These are phyloP conservation scores for Rutilus rutilus DNA, from an alignment of 2,113 vertebrate genomes.

Conservation along the genomic window DNA sequence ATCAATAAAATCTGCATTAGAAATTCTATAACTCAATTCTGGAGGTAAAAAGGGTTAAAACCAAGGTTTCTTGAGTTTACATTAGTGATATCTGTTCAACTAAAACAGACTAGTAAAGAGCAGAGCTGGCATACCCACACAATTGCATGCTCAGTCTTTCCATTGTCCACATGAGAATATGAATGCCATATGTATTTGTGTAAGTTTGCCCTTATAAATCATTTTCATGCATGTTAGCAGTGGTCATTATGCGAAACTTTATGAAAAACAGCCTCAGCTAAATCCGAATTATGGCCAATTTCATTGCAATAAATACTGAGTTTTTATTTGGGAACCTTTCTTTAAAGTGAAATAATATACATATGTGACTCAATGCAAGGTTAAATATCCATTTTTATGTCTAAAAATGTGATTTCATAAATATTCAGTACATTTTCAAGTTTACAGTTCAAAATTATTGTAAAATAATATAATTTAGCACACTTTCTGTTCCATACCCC, in stretches of 20 bases:
- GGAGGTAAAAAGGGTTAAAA: background rate
- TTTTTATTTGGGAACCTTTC: background rate
- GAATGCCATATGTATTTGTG: background rate
- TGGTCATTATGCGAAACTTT: background rate
- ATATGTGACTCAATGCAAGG: background rate
- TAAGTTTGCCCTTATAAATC: background rate
- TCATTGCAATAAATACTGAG: background rate
- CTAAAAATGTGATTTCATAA: too few relatives aligned
- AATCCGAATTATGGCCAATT: background rate
- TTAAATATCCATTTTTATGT: background rate
- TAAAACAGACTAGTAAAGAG: background rate
- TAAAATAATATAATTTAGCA: background rate
- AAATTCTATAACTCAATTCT: background rate
- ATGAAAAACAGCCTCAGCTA: background rate
- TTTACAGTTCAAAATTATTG: background rate
- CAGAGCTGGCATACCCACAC: background rate
- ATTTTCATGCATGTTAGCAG: background rate
- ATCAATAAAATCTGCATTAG: background rate
- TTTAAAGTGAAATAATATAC: background rate
- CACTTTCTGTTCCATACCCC: background rate
- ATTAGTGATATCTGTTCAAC: background rate
- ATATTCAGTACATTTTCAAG: background rate
- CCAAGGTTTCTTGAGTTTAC: background rate
- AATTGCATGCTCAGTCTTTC: background rate
- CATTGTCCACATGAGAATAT: background rate